phyloP scores from a whole-genome alignment of 2,797 vertebrate genomes.

The Apodemus agrarius region DNA sequence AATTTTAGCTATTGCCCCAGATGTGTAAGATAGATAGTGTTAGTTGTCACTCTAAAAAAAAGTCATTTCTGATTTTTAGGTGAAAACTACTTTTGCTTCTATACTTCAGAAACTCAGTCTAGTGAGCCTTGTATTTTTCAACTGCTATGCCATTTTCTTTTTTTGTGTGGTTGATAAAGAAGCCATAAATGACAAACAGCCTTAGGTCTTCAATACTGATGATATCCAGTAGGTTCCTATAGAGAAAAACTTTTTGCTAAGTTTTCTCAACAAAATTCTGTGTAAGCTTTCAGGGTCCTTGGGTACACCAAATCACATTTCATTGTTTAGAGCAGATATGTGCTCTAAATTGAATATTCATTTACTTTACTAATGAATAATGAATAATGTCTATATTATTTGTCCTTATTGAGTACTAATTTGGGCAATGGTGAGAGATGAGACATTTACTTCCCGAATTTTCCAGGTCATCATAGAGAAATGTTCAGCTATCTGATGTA shows the following conservation, averaged over 20 bases:
- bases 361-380: background rate
- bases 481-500: background rate
- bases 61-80: background rate
- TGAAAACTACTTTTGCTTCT: slow-evolving; percentile 36
- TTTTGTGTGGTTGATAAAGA: background rate
- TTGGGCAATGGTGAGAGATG: background rate
- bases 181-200: background rate
- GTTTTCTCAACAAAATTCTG: slow-evolving; percentile 30
- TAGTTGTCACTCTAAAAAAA: slow-evolving; percentile 22
- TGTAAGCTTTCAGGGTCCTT: background rate
- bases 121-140: slow-evolving; percentile 39
- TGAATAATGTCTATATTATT: background rate
- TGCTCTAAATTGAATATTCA: background rate
- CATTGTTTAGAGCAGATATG: background rate
- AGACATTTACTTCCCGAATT: slow-evolving; percentile 12
- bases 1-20: slow-evolving; percentile 30
- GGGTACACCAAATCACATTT: background rate
- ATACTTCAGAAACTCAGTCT: slow-evolving; percentile 27
- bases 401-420: slow-evolving; percentile 25
- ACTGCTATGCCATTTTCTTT: background rate
- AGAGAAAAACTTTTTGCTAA: background rate
- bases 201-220: background rate
- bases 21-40: background rate
- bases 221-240: background rate
- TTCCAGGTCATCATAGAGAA: background rate